Evolutionary conservation across 2,113 vertebrate genomes (phyloP), one percentile per base, ranked within the genome.

Genomic region (Tilapia sparmanii): DNA sequence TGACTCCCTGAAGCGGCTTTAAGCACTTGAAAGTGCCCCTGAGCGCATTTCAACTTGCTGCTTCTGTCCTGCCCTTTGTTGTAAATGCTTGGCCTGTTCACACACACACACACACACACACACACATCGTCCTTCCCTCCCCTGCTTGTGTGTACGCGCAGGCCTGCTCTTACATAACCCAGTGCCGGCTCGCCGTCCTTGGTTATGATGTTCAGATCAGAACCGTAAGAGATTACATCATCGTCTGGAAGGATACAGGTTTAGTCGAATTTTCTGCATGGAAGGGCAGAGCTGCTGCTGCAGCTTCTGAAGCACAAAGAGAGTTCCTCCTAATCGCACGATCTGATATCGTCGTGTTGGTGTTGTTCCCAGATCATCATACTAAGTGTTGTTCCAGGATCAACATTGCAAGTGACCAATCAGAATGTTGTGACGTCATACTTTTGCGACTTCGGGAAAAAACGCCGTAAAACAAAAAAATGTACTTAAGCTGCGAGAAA

Each of bases 211-310:
- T 90, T 94, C 85, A 91, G 90, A 93, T 93, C 89, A 87, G 89
- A 89, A 90, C 85, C 66, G 45, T 85, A 81, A 87, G 87, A 94
- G 92, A 95, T 96, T 93, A 95, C 94, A 92, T 96, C 95, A 96
- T 88, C 79, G 85, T 93, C 92, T 90, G 87, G 92, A 93, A 89
- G 86, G 91, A 85, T 52, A 85, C 91, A 87, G 89, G 90, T 93
- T 92, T 86, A 87, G 88, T 86, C 52, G 40, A 79, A 86, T 89
- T 85, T 85, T 82, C 85, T 82, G 80, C 85, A n/a, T 80, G 89
- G 84, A 81, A 11, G 66, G 52, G 35, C 78, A 89, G 81, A 89
- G 73, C 86, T 63, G 81, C 61, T 66, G 18, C 63, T 81, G 88
- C 86, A 57, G 80, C 89, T 18, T 55, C 63, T 35, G 82, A 33